phyloP scores from a whole-genome alignment of 2,797 vertebrate genomes.

The Phrynocephalus forsythii region DNA sequence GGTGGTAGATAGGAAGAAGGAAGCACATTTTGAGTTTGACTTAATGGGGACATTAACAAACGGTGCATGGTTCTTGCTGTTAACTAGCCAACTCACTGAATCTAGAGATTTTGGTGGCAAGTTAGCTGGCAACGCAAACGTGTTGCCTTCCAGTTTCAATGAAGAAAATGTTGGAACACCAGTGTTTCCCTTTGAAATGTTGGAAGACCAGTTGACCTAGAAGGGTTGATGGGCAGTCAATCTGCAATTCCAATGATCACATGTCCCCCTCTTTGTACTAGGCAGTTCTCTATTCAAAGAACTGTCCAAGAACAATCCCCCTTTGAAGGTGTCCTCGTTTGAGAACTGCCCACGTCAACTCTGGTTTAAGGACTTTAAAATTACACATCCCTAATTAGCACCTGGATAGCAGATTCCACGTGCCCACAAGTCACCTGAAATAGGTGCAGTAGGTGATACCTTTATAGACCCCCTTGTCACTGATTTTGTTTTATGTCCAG shows the following conservation, averaged over 20 bases:
- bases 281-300: too few relatives aligned
- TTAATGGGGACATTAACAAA: slow-evolving; percentile 69
- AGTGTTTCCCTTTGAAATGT: background rate
- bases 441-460: too few relatives aligned
- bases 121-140: background rate
- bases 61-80: slow-evolving; percentile 39
- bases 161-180: background rate
- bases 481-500: too few relatives aligned
- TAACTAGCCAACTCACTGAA: slow-evolving; percentile 43
- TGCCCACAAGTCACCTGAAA: too few relatives aligned
- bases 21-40: slow-evolving; percentile 60
- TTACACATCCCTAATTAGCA: too few relatives aligned
- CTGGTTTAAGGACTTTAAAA: too few relatives aligned
- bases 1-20: slow-evolving; percentile 47
- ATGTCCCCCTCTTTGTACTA: too few relatives aligned
- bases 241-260: background rate
- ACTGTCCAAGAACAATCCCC: too few relatives aligned
- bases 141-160: background rate
- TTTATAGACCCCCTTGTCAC: too few relatives aligned
- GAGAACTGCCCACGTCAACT: too few relatives aligned
- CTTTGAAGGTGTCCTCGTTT: too few relatives aligned
- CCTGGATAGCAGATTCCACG: too few relatives aligned
- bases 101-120: background rate
- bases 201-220: background rate
- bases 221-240: background rate